Evolutionary conservation across 2,888 invertebrate species (phyloP), one percentile per base, ranked within the genome.

Genomic region (Terebella lapidaria): DNA sequence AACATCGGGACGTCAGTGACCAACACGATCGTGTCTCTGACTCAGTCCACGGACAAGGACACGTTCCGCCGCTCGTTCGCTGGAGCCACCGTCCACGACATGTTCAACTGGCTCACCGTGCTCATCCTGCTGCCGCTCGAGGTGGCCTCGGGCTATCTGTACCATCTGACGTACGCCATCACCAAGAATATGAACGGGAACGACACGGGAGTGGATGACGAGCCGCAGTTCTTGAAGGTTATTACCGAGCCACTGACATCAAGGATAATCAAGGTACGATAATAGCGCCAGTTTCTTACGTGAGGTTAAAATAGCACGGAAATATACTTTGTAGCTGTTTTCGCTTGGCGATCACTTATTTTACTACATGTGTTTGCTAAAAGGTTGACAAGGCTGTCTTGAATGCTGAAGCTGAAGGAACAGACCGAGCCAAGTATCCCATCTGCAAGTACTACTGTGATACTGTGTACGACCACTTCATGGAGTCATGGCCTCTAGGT

Each of bases 1-100:
- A 85, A 85, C 68, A 80, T 85, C 61, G 84, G 85, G 24, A 84
- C 84, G 0, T 83, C 84, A 1, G 79, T 85, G 24, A 85, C 85
- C 56, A 84, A 83, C 71, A 83, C 83, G 2, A 74, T 85, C 46
- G 84, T 84, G n/a, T 77, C 82, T 5, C 68, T 84, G 61, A 78
- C 76, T 0, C 82, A 83, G 68, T 68, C 69, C 2, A 62, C 62
- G 10, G 65, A 74, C 63, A 61, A 81, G 27, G 71, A 79, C 26
- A 78, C 81, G 65, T 84, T 84, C 72, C 69, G 81, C 57, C 68
- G 83, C 25, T 84, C 84, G 1, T 84, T 84, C 67, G 82, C 83
- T 2, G 84, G 82, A 3, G 84, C 84, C 22, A 83, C 83, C 76
- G 76, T 85, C 1, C 84, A 85, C 68, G 85, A 85, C 71, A 83